Evolutionary conservation across 1,140 invertebrate genomes (phyloP), one percentile per base, ranked within the genome.

Genomic region (Leptoteleia sp.): DNA sequence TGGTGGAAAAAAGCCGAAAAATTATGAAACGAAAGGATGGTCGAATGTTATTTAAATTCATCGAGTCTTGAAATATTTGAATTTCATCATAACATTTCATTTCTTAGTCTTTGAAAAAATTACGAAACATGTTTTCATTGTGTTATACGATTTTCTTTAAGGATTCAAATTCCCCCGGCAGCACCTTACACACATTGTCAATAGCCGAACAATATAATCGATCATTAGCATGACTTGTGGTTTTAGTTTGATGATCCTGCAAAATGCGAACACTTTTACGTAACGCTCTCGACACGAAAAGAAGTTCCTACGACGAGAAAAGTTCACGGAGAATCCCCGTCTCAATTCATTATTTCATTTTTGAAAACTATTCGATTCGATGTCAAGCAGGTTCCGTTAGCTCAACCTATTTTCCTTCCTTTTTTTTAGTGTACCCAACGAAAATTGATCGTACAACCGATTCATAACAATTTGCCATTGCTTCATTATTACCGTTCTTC

Each of bases 161-260:
- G 40, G 48, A 55, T 35, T 42, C 38, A 27, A n/a, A 15, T 48
- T 31, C 27, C 13, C n/a, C 16, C 52, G 8, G 43, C 52, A 31
- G 22, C 25, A 35, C 37, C 33, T 50, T 31, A 19, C 43, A 47
- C 13, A 54, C 43, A 61, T 71, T 72, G 57, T 72, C 55, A 54
- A 72, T 72, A 50, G 42, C 40, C 42, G 59, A 55, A 73, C 57
- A 59, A 57, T 54, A 45, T 76, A 76, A 76, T 76, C 62, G 61
- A 76, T 76, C 71, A 76, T 76, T 76, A 54, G 54, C 54, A 76
- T 76, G 61, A 68, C 72, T 76, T 68, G 62, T 75, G 38, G 45
- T 67, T 76, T 76, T 40, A 54, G 33, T 52, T 31, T 54, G 54
- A 76, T 68, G 72, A 61, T 54, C 62, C 54, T 61, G 54, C 72